Evolutionary conservation across 2,888 invertebrate species (phyloP).

Genomic region (Ichneumoninae sp.): DNA sequence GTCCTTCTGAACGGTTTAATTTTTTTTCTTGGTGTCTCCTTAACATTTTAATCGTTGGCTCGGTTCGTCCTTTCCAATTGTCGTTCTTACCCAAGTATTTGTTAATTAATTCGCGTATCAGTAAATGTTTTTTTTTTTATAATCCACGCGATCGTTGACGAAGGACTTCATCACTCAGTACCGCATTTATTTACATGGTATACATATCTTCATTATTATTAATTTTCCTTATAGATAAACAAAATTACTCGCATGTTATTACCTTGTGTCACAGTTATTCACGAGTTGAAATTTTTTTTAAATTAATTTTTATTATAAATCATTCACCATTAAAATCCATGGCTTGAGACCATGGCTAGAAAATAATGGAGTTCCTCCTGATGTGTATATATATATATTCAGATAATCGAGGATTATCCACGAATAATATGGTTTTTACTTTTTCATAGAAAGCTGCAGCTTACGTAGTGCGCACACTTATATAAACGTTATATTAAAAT

Average conservation of each 20-base stretch:
- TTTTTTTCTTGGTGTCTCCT: not conserved
- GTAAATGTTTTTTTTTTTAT: not conserved
- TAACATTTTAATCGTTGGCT: not conserved
- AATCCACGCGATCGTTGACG: not conserved
- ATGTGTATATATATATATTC: conserved; percentile 45
- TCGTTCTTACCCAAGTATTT: not conserved
- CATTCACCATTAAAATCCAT: conserved; percentile 82
- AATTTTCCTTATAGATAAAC: conserved; percentile 26
- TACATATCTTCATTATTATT: conserved; percentile 2
- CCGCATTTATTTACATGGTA: conserved; percentile 43
- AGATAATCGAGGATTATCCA: conserved; percentile 57
- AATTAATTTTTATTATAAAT: conserved; percentile 59
- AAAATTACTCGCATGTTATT: conserved; percentile 56
- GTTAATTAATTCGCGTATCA: not conserved
- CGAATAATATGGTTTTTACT: conserved; percentile 63
- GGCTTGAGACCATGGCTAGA: conserved; percentile 83
- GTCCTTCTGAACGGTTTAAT: conserved; percentile 69
- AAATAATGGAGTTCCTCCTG: conserved; percentile 62
- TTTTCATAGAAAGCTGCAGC: conserved; percentile 75
- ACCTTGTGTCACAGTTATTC: conserved; percentile 49
- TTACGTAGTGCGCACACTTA: conserved; percentile 81
- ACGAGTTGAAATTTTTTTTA: not conserved
- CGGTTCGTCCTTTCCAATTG: not conserved
- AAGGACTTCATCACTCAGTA: conserved; percentile 58
- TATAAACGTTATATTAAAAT: conserved; percentile 52